Conservation (phyloP, 2,888 invertebrate genomes). For the Escarpia spicata region DNA sequence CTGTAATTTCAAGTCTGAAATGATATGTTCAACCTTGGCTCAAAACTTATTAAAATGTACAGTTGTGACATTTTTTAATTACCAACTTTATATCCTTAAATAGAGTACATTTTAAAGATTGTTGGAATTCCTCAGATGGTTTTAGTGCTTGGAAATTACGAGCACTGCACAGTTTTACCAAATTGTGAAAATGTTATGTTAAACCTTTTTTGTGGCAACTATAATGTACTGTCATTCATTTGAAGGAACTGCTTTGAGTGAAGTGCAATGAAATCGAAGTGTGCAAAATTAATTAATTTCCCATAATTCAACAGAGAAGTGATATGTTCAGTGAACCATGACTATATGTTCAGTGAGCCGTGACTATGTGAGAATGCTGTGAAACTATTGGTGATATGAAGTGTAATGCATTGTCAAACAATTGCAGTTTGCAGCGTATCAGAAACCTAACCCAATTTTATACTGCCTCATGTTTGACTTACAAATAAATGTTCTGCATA, state of each 20-base stretch:
- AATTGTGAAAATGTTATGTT: no score
- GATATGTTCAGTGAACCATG: background rate
- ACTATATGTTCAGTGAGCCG: background rate
- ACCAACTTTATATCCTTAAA: background rate
- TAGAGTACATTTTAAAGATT: no score
- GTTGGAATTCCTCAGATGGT: no score
- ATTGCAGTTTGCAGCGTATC: background rate
- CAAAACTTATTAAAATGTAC: background rate
- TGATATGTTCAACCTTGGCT: no score
- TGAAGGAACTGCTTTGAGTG: no score
- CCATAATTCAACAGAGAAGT: no score
- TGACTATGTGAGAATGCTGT: background rate
- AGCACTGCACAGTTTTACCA: no score
- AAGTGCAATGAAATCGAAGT: no score
- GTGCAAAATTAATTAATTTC: no score
- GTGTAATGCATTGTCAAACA: constrained; percentile 1
- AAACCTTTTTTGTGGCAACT: no score
- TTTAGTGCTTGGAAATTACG: no score
- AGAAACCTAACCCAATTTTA: background rate
- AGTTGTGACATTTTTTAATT: background rate
- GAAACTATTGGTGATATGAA: background rate
- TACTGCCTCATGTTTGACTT: background rate
- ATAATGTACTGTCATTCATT: no score
- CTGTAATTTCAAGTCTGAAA: background rate
- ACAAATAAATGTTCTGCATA: background rate